A percentile compares a stretch with the other conserved stretches of the same genome.
These are phyloP conservation scores for Otus scops DNA, from an alignment of 2,797 vertebrate species.

Conservation along the genomic window DNA sequence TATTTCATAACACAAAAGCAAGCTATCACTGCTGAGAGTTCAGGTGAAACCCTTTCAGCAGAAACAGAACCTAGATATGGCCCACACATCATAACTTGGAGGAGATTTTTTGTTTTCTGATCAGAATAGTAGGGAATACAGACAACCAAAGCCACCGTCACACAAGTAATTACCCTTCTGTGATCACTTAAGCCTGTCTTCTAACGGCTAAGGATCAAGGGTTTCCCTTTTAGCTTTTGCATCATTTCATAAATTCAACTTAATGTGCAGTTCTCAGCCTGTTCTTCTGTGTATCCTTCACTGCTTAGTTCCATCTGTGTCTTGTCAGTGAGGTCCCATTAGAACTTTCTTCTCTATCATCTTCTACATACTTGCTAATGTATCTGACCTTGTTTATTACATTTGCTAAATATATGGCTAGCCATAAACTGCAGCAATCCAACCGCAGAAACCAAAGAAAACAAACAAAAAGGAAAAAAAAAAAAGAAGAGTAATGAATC, in stretches of 20 bases:
- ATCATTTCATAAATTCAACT: background rate
- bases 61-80: background rate
- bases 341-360: background rate
- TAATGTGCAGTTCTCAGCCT: background rate
- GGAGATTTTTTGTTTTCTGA: background rate
- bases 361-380: background rate
- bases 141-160: background rate
- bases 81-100: background rate
- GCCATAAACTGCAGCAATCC: background rate
- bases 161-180: background rate
- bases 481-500: background rate
- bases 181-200: background rate
- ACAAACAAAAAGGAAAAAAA: background rate
- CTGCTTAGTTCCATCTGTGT: background rate
- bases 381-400: background rate
- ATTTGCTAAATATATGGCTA: background rate
- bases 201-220: background rate
- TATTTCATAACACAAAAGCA: background rate
- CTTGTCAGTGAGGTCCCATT: background rate
- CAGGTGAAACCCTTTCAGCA: background rate
- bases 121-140: background rate
- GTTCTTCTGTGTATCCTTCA: background rate
- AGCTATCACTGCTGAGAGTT: background rate
- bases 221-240: background rate
- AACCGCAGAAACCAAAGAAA: background rate